A percentile compares a stretch with the other conserved stretches of the same genome.
Evolutionary conservation across 2,113 vertebrate species (phyloP).

Genomic region (Thryonomys swinderianus): DNA sequence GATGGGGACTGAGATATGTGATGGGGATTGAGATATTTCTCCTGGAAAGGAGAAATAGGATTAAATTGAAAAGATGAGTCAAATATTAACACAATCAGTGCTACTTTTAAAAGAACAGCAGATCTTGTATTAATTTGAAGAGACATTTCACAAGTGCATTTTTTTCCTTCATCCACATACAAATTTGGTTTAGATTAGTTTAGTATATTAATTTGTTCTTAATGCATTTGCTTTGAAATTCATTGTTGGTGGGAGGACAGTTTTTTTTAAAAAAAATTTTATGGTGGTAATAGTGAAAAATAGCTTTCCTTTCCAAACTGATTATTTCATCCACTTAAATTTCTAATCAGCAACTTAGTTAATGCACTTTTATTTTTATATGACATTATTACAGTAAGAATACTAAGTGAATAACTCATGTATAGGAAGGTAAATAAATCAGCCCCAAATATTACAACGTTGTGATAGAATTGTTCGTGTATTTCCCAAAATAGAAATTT

Average conservation of each 20-base stretch:
- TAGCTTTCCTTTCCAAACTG: constrained; percentile 74
- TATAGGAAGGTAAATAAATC: constrained; percentile 75
- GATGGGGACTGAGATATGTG: neutral
- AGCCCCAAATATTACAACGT: constrained; percentile 67
- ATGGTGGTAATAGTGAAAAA: constrained; percentile 47
- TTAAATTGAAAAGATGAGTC: neutral
- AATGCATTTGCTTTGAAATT: constrained; percentile 29
- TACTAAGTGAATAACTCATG: constrained; percentile 65
- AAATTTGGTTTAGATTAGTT: constrained; percentile 62
- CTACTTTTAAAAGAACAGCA: neutral
- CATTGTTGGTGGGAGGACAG: neutral
- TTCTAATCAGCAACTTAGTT: constrained; percentile 81
- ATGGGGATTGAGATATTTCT: neutral
- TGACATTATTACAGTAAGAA: constrained; percentile 55
- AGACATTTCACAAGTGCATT: neutral
- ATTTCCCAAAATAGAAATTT: constrained; percentile 67
- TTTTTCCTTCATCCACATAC: neutral
- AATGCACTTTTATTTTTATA: constrained; percentile 75
- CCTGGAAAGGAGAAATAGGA: neutral
- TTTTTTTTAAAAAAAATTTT: constrained; percentile 59
- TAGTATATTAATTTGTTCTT: constrained; percentile 19
- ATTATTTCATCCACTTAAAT: constrained; percentile 72
- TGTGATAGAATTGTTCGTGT: neutral
- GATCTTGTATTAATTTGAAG: neutral
- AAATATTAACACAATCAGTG: neutral